A percentile compares a stretch with the other conserved stretches of the same genome.
Evolutionary conservation across 2,888 invertebrate genomes (phyloP).

Genomic region (Homarus gammarus): DNA sequence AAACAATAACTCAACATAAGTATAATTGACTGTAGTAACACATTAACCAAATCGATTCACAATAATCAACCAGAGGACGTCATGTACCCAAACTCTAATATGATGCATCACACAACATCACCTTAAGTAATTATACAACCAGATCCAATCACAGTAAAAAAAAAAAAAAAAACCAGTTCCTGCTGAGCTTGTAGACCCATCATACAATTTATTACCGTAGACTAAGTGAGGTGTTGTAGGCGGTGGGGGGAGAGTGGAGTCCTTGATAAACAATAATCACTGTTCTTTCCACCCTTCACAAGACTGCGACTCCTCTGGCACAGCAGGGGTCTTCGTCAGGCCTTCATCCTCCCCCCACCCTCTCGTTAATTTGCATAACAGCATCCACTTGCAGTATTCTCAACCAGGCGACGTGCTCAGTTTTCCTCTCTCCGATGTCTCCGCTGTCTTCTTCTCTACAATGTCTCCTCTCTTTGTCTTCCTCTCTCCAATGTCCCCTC

Average conservation of each 20-base stretch:
- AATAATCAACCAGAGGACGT: no score
- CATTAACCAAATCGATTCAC: no score
- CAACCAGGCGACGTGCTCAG: neutral
- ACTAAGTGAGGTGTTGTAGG: neutral
- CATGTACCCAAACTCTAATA: no score
- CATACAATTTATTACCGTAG: constrained; percentile 1
- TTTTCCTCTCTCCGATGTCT: neutral
- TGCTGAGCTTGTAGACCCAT: neutral
- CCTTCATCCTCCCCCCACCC: no score
- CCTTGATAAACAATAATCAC: neutral
- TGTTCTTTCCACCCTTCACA: neutral
- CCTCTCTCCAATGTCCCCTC: no score
- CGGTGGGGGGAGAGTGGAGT: neutral
- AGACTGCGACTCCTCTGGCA: neutral
- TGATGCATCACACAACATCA: no score
- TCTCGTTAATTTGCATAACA: constrained; percentile 10
- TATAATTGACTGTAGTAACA: no score
- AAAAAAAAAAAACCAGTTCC: neutral
- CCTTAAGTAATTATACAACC: no score
- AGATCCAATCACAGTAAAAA: neutral
- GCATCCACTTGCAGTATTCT: neutral
- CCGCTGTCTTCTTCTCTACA: no score
- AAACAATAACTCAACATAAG: no score
- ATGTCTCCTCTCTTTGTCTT: no score
- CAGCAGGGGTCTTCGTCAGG: neutral